These are phyloP conservation scores for Neelides folsomi DNA, from an alignment of 2,888 invertebrate genomes.

Conservation along the genomic window DNA sequence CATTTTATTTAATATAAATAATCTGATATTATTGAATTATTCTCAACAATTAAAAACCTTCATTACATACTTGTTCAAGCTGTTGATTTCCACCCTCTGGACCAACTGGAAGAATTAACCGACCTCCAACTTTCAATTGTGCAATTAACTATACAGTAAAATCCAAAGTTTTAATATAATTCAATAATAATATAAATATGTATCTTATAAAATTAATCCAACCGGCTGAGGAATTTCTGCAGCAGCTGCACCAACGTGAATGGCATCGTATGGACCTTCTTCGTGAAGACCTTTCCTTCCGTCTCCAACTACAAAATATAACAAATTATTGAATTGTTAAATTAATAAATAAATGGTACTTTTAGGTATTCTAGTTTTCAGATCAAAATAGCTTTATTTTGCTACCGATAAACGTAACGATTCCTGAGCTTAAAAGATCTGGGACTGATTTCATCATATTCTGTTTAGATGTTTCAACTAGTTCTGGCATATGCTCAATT, in stretches of 20 bases:
- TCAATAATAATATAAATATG: background rate
- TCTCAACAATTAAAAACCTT: background rate
- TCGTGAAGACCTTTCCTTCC: slow-evolving; percentile 64
- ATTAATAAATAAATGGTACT: too few species aligned
- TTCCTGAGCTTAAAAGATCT: slow-evolving; percentile 51
- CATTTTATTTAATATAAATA: slow-evolving; percentile 32
- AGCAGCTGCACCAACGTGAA: slow-evolving; percentile 76
- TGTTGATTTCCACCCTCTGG: slow-evolving; percentile 73
- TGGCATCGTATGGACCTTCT: slow-evolving; percentile 75
- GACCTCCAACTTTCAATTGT: slow-evolving; percentile 81
- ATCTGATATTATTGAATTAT: slow-evolving; percentile 36
- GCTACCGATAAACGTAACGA: slow-evolving; percentile 59
- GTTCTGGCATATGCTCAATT: slow-evolving; percentile 76
- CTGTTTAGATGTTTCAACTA: slow-evolving; percentile 56
- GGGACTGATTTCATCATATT: slow-evolving; percentile 66
- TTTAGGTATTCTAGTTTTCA: too few species aligned
- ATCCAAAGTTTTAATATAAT: slow-evolving; percentile 1
- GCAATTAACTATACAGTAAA: slow-evolving; percentile 51
- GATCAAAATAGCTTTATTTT: too few species aligned
- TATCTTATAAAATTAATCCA: slow-evolving; percentile 36
- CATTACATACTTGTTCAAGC: slow-evolving; percentile 45
- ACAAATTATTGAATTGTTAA: too few species aligned
- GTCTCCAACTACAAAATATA: slow-evolving; percentile 79
- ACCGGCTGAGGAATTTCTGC: slow-evolving; percentile 60
- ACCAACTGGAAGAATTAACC: slow-evolving; percentile 68